phyloP scores from a whole-genome alignment of 2,797 vertebrate species.

The Lacerta bilineata region DNA sequence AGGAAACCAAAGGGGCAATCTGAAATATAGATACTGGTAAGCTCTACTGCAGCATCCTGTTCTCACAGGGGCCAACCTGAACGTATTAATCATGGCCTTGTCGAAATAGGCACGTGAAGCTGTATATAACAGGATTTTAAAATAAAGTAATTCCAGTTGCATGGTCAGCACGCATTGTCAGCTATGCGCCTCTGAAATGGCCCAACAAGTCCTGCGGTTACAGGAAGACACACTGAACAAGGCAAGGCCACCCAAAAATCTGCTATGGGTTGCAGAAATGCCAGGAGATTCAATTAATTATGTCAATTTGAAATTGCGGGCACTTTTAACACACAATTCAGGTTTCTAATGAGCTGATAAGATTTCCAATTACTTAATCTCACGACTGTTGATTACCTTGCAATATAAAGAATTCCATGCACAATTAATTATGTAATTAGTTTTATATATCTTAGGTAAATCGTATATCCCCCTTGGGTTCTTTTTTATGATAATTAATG shows the following conservation, averaged over 20 bases:
- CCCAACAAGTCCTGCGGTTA: background rate
- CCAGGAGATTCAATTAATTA: background rate
- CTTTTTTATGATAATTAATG: slow-evolving; percentile 8
- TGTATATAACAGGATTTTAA: background rate
- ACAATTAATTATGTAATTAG: slow-evolving; percentile 21
- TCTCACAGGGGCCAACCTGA: too few relatives aligned
- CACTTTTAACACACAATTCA: slow-evolving; percentile 1
- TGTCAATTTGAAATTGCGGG: background rate
- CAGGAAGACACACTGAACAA: background rate
- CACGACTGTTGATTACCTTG: slow-evolving; percentile 9
- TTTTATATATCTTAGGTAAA: slow-evolving; percentile 27
- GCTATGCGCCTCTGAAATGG: background rate
- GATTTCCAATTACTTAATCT: slow-evolving; percentile 11
- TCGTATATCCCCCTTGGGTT: background rate
- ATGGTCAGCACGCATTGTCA: background rate
- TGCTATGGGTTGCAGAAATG: too few relatives aligned
- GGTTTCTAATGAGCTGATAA: slow-evolving; percentile 4
- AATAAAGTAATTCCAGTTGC: background rate
- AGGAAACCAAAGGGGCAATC: too few relatives aligned
- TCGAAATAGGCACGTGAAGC: background rate
- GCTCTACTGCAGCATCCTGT: too few relatives aligned
- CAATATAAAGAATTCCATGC: slow-evolving; percentile 7
- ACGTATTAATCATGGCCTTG: background rate
- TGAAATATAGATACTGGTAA: too few relatives aligned
- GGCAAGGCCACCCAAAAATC: background rate